Evolutionary conservation across 2,113 vertebrate genomes (phyloP).

Genomic region (Numenius arquata): DNA sequence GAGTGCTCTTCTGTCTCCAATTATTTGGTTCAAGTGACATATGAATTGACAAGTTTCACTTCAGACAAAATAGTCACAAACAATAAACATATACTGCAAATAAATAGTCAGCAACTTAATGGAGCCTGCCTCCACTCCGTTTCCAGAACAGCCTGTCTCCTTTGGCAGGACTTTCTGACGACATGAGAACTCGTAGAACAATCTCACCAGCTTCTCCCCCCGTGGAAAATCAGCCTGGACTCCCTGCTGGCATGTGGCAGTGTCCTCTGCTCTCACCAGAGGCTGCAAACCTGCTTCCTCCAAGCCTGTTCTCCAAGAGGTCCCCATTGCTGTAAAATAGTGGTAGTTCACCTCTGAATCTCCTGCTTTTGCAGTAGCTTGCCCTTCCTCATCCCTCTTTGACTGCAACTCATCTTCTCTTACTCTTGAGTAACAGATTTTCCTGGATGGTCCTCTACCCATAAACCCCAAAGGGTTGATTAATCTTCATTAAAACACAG

Average conservation of each 20-base stretch:
- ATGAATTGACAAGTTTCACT: background rate
- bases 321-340: no score
- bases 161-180: background rate
- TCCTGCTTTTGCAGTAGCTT: background rate
- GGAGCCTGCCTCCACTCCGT: background rate
- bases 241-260: no score
- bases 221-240: background rate
- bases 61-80: background rate
- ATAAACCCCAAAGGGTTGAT: background rate
- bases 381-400: background rate
- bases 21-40: background rate
- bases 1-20: background rate
- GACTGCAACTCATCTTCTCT: background rate
- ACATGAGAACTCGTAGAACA: background rate
- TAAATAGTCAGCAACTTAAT: background rate
- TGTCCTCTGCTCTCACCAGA: background rate
- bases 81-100: background rate
- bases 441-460: background rate
- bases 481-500: background rate
- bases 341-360: background rate
- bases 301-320: background rate
- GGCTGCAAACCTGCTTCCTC: background rate
- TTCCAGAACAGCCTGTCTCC: background rate
- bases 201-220: background rate
- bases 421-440: background rate